Base-by-base conservation (phyloP, 2,888 invertebrate genomes). In the Brachypalpus laphriformis region DNA sequence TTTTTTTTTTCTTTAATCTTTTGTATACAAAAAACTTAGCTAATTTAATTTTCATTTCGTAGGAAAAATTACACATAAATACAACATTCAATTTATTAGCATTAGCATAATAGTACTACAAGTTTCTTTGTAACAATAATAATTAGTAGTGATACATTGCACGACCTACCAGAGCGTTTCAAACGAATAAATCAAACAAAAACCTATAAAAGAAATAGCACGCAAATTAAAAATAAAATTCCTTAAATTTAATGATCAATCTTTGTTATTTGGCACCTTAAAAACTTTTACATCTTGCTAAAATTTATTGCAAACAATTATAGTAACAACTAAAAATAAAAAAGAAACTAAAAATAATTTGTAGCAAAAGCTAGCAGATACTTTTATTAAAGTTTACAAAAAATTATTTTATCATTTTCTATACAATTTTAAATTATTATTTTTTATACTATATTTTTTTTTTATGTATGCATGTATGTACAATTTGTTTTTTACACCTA, bases 261-360 rank as follows among this genome's bases (percentile, higher is more conserved):
- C 47, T 56, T 75, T 45, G 31, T 57, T 74, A 68, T 82, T 82
- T 82, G 81, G 81, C 81, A 82, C 75, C 75, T 70, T 82, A 3
- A 45, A 25, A 4, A 45, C 45, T 37, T 65, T 47, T 61, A 18
- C 51, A 61, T 42, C 61, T 70, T 37, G 56, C 71, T 65, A 18
- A 51, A 61, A 28, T 47, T 20, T 47, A 34, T 61, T 20, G 18
- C 49, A 74, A 81, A 61, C 18, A 59, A 77, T 59, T 42, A 49
- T 8, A 34, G 51, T 6, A 70, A 68, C 25, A 56, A 5, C 34
- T 11, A 14, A 81, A 68, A 61, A 40, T 22, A 34, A n/a, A 45
- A 47, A 20, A 7, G 31, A 63, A 31, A 20, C 16, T 40, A 59
- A 20, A 37, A 40, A 59, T 14, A n/a, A 59, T 45, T 61, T 5